phyloP scores from a whole-genome alignment of 2,113 vertebrate species.

The Tangachromis dhanisi region DNA sequence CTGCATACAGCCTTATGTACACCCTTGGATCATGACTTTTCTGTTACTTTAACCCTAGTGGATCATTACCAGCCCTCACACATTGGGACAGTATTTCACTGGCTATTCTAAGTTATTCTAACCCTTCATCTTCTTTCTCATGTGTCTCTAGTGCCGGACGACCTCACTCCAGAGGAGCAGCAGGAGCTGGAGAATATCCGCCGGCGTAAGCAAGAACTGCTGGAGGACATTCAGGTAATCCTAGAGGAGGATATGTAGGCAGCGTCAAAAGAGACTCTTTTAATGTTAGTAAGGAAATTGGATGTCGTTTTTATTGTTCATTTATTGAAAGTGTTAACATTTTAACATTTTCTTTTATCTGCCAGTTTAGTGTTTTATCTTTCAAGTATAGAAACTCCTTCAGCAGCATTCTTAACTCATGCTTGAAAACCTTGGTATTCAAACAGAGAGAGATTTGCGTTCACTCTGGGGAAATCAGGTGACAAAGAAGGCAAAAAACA shows the following conservation, averaged over 20 bases:
- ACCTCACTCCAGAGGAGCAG: slow-evolving; percentile 92
- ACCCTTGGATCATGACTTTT: neutral
- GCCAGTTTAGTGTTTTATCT: neutral
- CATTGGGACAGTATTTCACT: neutral
- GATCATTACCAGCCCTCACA: neutral
- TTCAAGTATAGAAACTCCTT: neutral
- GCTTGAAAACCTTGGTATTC: neutral
- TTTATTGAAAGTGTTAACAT: neutral
- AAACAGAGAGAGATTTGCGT: neutral
- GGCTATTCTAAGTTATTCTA: slow-evolving; percentile 4
- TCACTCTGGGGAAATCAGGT: neutral
- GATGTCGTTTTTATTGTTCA: neutral
- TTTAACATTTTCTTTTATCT: neutral
- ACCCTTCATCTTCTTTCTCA: neutral
- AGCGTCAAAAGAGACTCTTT: neutral
- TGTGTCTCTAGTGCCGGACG: slow-evolving; percentile 80
- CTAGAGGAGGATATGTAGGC: neutral
- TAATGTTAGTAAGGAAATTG: neutral
- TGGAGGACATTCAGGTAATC: slow-evolving; percentile 93
- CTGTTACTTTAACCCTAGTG: neutral
- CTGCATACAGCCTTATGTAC: neutral
- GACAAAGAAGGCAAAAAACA: neutral
- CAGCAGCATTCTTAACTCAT: neutral
- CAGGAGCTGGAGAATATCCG: slow-evolving; percentile 95
- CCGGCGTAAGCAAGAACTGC: slow-evolving; percentile 92